Evolutionary conservation across 2,113 vertebrate species (phyloP).

Genomic region (Climacteris rufus): DNA sequence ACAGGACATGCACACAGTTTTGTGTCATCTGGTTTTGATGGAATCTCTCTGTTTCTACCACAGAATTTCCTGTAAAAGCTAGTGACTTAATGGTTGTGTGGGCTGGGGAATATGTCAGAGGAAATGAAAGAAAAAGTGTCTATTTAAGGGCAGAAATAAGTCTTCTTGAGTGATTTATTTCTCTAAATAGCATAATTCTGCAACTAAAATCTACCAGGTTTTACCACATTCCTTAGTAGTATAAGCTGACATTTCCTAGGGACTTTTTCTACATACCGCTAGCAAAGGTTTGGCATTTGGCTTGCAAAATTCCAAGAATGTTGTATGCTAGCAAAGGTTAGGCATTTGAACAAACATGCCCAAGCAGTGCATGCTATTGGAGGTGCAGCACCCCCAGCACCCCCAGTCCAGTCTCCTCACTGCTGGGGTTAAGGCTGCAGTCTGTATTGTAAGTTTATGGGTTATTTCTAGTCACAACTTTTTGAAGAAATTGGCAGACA

Average conservation of each 20-base stretch:
- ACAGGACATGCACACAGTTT: not conserved
- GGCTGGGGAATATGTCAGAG: conserved; percentile 51
- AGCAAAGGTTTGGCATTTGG: not conserved
- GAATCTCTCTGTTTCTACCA: conserved; percentile 63
- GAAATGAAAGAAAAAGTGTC: conserved; percentile 27
- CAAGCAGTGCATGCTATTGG: not conserved
- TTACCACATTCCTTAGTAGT: not conserved
- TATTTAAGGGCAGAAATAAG: not conserved
- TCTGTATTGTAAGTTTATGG: not conserved
- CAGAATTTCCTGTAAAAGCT: not conserved
- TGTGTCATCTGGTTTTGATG: not conserved
- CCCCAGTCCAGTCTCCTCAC: accelerated
- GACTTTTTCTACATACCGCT: not conserved
- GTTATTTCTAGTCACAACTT: not conserved
- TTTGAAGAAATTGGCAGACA: not conserved
- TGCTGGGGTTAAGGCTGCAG: not conserved
- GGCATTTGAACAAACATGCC: not conserved
- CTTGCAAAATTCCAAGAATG: not conserved
- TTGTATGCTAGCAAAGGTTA: not conserved
- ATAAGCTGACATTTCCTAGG: not conserved
- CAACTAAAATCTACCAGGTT: not conserved
- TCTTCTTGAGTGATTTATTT: conserved; percentile 5
- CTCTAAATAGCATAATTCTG: not conserved
- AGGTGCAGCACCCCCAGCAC: not conserved
- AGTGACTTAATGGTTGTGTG: not conserved